Conservation (phyloP, 2,888 invertebrate species). For the Apodemia duryi region DNA sequence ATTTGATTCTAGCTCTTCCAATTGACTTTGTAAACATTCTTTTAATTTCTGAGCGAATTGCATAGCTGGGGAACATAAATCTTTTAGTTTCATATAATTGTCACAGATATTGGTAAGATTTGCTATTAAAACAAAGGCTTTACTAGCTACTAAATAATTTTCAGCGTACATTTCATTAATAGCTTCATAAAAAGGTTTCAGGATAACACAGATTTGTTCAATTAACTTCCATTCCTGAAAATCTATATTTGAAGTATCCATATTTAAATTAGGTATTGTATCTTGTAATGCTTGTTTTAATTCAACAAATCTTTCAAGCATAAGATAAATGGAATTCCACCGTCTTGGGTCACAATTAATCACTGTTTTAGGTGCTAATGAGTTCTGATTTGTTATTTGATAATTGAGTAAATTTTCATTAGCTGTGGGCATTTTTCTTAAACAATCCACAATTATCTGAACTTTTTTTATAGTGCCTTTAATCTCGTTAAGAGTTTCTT, state of each 20-base stretch:
- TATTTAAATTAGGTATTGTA: not conserved
- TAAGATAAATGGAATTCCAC: not conserved
- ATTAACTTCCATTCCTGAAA: not conserved
- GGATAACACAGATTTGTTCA: not conserved
- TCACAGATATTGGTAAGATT: not conserved
- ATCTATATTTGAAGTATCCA: not conserved
- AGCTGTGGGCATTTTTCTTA: not conserved
- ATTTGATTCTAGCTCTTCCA: not conserved
- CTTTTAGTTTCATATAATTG: not conserved
- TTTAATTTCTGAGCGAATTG: not conserved
- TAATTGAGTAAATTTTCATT: not conserved
- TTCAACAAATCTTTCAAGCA: conserved; percentile 4
- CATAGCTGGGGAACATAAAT: not conserved
- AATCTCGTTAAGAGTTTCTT: not conserved
- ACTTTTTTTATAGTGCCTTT: not conserved
- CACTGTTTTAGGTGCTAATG: not conserved
- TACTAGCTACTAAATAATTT: not conserved
- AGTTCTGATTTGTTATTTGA: not conserved
- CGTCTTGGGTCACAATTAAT: not conserved
- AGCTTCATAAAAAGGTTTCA: not conserved
- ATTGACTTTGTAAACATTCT: not conserved
- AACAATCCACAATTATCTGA: not conserved
- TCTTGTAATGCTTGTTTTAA: conserved; percentile 3
- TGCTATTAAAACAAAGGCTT: not conserved
- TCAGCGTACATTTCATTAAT: not conserved